phyloP scores from a whole-genome alignment of 1,140 invertebrate genomes.

The Archivesica marissinica region DNA sequence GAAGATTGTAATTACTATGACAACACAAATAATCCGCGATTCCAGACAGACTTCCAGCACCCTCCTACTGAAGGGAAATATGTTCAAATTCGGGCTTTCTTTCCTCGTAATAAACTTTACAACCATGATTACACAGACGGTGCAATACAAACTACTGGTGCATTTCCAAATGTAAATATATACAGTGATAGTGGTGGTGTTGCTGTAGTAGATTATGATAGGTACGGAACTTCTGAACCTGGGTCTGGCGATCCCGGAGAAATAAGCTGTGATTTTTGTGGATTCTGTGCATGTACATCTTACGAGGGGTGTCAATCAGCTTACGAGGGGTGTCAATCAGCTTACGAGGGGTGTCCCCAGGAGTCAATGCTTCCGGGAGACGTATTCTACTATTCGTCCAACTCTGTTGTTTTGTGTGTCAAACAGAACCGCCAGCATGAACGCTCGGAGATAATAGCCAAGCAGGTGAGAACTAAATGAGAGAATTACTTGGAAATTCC shows the following conservation, averaged over 20 bases:
- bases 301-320: not conserved
- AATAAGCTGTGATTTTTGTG: conserved; percentile 40
- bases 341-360: conserved; percentile 8
- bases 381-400: conserved; percentile 80
- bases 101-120: conserved; percentile 11
- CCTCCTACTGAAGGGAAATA: conserved; percentile 5
- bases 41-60: conserved; percentile 7
- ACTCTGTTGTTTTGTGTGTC: conserved; percentile 80
- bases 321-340: not conserved
- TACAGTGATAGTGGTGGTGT: conserved; percentile 1
- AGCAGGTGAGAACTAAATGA: conserved; percentile 59
- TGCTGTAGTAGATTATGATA: conserved; percentile 15
- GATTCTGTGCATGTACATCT: conserved; percentile 16
- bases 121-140: conserved; percentile 16
- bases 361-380: conserved; percentile 79
- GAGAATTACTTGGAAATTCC: no score
- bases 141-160: conserved; percentile 42
- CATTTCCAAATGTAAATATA: conserved; percentile 37
- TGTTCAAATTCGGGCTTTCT: conserved; percentile 30
- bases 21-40: not conserved
- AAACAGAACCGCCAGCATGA: conserved; percentile 60
- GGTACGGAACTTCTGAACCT: conserved; percentile 1
- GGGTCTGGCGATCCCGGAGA: not conserved
- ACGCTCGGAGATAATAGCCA: not conserved
- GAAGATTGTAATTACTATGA: conserved; percentile 48